Evolutionary conservation across 2,888 invertebrate species (phyloP).

Genomic region (Papilio elwesi): DNA sequence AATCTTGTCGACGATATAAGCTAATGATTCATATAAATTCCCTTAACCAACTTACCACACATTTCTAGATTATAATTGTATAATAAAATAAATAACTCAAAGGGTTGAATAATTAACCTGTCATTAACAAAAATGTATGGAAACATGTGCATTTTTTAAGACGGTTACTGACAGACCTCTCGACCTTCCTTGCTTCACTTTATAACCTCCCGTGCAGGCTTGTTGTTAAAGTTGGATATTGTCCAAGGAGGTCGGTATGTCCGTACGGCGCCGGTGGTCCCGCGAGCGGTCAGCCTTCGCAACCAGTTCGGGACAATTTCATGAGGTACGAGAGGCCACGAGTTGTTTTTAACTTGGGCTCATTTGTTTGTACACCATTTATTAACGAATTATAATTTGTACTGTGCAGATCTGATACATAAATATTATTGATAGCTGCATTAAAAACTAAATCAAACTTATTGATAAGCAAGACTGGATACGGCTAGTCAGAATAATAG

Average conservation of each 20-base stretch:
- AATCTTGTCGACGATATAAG: too few relatives aligned
- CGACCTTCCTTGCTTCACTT: conserved; percentile 10
- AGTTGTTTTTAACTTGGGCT: not conserved
- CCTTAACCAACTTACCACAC: too few relatives aligned
- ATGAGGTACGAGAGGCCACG: not conserved
- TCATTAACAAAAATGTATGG: too few relatives aligned
- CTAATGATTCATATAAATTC: too few relatives aligned
- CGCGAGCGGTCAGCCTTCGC: conserved; percentile 5
- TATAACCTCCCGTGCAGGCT: not conserved
- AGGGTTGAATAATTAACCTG: too few relatives aligned
- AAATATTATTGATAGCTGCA: too few relatives aligned
- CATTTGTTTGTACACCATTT: not conserved
- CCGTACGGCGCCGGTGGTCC: conserved; percentile 1
- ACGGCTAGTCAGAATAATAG: too few relatives aligned
- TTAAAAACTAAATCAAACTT: too few relatives aligned
- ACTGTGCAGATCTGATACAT: not conserved
- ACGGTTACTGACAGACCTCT: not conserved
- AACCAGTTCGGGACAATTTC: conserved; percentile 15
- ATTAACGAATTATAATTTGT: not conserved
- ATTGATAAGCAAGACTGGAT: too few relatives aligned
- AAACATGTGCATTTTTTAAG: too few relatives aligned
- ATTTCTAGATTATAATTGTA: too few relatives aligned
- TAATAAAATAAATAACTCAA: too few relatives aligned
- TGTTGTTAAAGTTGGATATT: conserved; percentile 7
- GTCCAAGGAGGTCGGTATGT: not conserved